These are phyloP conservation scores for Cercopithecus hamlyni DNA, from an alignment of 2,797 vertebrate genomes.

Conservation along the genomic window DNA sequence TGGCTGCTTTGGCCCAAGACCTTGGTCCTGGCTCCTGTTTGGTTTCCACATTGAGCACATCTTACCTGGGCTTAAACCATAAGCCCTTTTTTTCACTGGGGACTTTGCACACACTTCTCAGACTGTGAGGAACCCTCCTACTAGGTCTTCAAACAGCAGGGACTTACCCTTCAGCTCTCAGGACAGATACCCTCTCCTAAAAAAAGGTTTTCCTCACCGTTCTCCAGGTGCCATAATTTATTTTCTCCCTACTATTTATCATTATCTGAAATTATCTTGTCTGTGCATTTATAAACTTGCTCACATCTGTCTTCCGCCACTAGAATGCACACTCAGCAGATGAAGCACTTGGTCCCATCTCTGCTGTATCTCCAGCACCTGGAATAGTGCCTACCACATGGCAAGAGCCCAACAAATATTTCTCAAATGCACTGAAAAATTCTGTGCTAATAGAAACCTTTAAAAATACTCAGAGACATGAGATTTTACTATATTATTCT, in stretches of 20 bases:
- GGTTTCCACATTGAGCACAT: not conserved
- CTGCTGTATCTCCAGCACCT: not conserved
- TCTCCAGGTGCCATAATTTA: not conserved
- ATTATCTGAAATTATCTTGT: not conserved
- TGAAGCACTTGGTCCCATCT: not conserved
- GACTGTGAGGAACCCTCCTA: not conserved
- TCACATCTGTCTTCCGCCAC: not conserved
- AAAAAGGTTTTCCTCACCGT: not conserved
- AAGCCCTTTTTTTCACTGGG: not conserved
- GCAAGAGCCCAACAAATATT: not conserved
- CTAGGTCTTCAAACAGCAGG: accelerated
- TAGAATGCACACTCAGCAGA: not conserved
- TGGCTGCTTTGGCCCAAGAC: too few relatives aligned
- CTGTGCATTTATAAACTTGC: not conserved
- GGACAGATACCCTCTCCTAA: not conserved
- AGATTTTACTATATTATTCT: not conserved
- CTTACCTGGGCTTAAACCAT: too few relatives aligned
- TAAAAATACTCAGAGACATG: not conserved
- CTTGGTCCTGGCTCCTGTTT: not conserved
- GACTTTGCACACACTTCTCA: not conserved
- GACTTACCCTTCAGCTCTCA: not conserved
- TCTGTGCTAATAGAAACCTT: not conserved
- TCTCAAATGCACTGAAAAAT: not conserved
- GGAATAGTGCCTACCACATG: not conserved
- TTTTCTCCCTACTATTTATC: not conserved